Base-by-base conservation (phyloP, 2,113 vertebrate genomes). In the Chascanopsetta lugubris region DNA sequence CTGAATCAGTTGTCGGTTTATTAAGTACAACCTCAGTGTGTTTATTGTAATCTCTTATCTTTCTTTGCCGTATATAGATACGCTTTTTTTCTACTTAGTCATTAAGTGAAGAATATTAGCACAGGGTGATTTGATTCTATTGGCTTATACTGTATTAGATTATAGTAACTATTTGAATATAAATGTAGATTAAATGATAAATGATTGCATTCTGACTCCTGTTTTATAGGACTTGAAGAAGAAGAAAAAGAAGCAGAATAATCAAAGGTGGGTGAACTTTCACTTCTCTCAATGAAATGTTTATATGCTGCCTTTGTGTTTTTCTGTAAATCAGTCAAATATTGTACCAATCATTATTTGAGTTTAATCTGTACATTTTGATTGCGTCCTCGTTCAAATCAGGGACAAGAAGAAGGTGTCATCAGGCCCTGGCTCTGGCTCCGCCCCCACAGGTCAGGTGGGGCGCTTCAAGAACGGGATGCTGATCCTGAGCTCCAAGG, bases 401-500 rank as follows among this genome's bases (percentile, higher is more conserved):
- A 98, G 96, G 70, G 59, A 84, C 63, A 94, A 90, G 85, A 93
- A 89, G 81, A 93, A 81, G 68, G 90, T 10, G 42, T 21, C 61
- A 0, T 79, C 90, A n/a, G n/a, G n/a, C 11, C 90, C 93, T 13
- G 92, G 90, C 4, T 64, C 78, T 4, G 87, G 88, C 1, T 27
- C 26, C 6, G 80, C 93, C 26, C 93, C 90, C 21, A 79, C 86
- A 0, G 96, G 96, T 29, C 96, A 96, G 69, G 84, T 97, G 77
- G 96, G 97, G 63, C 95, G 92, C 86, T 99, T 98, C 90, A 96
- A 92, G 90, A 89, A 97, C 55, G 96, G 97, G 38, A 93, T 96
- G 56, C 81, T 99, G 87, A 84, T 96, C 81, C 91, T 99, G 58
- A 96, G 92, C 86, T 79, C 90, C 21, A 72, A 56, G 83, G 95